Evolutionary conservation across 2,797 vertebrate species (phyloP).

Genomic region (Lithobates pipiens): DNA sequence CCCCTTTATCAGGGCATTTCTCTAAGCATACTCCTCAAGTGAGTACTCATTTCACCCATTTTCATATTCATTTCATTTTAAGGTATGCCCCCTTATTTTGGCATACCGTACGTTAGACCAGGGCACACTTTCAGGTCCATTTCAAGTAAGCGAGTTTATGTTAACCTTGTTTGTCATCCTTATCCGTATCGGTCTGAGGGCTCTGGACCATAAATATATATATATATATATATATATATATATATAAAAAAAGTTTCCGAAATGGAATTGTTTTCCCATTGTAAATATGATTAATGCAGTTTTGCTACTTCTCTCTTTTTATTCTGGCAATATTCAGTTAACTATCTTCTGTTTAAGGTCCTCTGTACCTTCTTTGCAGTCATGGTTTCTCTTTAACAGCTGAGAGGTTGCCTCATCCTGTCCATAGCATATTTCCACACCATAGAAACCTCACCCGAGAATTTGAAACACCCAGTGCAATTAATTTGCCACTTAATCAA

Average conservation of each 20-base stretch:
- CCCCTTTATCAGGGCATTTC: no score
- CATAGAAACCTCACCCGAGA: conserved; percentile 26
- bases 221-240: no score
- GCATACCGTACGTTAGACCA: no score
- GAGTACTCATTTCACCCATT: no score
- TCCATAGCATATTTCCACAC: conserved; percentile 13
- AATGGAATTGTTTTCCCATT: not conserved
- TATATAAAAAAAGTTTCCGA: not conserved
- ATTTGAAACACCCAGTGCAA: conserved; percentile 44
- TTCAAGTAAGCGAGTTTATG: no score
- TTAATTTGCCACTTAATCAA: conserved; percentile 35
- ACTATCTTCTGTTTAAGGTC: not conserved
- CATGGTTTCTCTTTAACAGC: conserved; percentile 26
- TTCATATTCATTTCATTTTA: no score
- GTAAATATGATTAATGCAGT: not conserved
- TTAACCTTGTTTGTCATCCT: no score
- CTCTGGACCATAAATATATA: no score
- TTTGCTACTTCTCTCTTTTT: not conserved
- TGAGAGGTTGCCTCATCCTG: conserved; percentile 45
- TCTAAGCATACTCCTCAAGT: no score
- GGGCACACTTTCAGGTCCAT: no score
- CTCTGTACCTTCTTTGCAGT: conserved; percentile 9
- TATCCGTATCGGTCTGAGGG: no score
- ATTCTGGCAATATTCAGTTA: not conserved
- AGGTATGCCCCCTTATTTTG: no score